These are phyloP conservation scores for Chloroclystis v-ata DNA, from an alignment of 2,888 invertebrate species.

Conservation along the genomic window DNA sequence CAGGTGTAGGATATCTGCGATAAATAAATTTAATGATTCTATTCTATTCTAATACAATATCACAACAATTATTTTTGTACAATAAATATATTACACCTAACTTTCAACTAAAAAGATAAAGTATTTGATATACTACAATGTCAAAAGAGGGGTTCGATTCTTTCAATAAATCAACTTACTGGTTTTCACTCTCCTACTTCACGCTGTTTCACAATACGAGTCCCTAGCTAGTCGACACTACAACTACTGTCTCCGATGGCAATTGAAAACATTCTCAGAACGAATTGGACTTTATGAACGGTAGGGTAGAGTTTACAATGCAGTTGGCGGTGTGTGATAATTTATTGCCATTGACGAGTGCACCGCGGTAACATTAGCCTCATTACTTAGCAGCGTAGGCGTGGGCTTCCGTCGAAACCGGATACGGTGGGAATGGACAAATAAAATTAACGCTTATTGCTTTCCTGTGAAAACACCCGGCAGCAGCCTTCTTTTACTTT, in stretches of 20 bases:
- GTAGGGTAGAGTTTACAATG: constrained; percentile 35
- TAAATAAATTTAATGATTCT: too few species aligned
- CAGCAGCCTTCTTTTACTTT: constrained; percentile 10
- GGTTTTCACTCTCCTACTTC: not conserved
- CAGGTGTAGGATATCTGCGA: too few species aligned
- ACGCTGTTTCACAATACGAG: constrained; percentile 2
- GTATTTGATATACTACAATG: not conserved
- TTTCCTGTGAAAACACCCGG: constrained; percentile 45
- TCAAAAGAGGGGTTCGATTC: not conserved
- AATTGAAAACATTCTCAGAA: constrained; percentile 10
- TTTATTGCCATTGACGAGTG: constrained; percentile 46
- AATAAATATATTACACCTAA: too few species aligned
- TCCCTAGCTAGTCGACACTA: constrained; percentile 7
- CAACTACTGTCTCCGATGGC: constrained; percentile 16
- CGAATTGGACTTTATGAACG: constrained; percentile 23
- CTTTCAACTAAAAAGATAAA: not conserved
- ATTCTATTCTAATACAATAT: too few species aligned
- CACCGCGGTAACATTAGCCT: constrained; percentile 61
- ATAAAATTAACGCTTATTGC: constrained; percentile 72
- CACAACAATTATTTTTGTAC: too few species aligned
- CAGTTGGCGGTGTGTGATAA: constrained; percentile 29
- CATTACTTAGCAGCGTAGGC: constrained; percentile 73
- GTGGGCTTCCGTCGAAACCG: constrained; percentile 69
- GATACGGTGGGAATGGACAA: constrained; percentile 63
- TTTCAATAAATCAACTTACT: constrained; percentile 2